Percentiles rank a stretch among this genome's conserved stretches.
phyloP scores from a whole-genome alignment of 2,113 vertebrate genomes.

The Halichoerus grypus region DNA sequence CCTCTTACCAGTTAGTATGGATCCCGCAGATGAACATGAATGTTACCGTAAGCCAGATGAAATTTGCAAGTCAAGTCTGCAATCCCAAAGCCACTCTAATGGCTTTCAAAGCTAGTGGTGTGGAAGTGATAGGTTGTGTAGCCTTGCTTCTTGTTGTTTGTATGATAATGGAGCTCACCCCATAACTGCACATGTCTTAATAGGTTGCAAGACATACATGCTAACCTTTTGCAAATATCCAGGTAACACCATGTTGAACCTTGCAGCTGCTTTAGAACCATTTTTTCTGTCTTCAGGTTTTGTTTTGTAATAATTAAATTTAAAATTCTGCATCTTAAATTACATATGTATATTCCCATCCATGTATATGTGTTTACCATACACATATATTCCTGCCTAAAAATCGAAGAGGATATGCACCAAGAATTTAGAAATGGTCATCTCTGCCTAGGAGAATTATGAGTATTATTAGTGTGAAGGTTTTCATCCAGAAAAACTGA shows the following conservation, averaged over 20 bases:
- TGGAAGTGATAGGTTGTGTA: neutral
- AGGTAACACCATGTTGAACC: neutral
- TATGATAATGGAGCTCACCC: neutral
- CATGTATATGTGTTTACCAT: neutral
- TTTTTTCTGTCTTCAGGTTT: neutral
- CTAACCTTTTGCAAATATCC: neutral
- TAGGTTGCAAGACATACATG: neutral
- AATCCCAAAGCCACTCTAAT: neutral
- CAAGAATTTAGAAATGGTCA: neutral
- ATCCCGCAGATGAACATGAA: neutral
- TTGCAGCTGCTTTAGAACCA: neutral
- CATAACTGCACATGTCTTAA: neutral
- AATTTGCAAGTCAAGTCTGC: neutral
- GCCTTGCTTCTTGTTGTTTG: neutral
- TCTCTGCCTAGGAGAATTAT: neutral
- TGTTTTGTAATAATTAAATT: conserved; percentile 12
- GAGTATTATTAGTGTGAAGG: neutral
- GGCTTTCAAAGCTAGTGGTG: neutral
- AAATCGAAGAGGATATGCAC: neutral
- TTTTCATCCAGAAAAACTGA: neutral
- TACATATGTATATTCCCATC: neutral
- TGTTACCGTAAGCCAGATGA: neutral
- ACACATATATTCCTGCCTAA: neutral
- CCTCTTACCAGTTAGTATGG: neutral
- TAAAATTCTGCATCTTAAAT: neutral